Conservation (phyloP, 1,140 invertebrate genomes). For the Pseudomyrmex flavicornis region DNA sequence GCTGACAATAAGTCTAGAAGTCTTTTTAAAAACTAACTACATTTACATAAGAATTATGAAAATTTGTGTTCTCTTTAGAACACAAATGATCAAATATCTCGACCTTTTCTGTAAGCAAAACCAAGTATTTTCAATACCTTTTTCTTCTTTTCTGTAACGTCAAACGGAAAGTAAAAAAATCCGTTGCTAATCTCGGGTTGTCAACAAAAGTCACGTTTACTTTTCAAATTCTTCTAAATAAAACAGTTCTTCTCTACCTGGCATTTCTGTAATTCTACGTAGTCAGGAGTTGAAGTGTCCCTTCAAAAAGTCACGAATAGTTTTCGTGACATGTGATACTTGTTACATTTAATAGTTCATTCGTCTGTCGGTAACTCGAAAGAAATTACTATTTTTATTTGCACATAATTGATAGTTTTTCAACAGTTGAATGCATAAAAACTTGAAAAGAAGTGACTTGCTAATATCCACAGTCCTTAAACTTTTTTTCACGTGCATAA, state of each 20-base stretch:
- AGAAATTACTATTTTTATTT: too few species aligned
- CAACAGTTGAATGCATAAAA: not conserved
- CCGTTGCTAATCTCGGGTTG: conserved; percentile 71
- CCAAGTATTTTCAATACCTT: too few species aligned
- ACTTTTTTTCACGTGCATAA: not conserved
- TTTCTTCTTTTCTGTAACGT: too few species aligned
- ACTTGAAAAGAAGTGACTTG: not conserved
- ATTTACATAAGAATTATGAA: too few species aligned
- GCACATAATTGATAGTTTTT: conserved; percentile 8
- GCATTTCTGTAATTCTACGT: conserved; percentile 66
- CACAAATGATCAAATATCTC: too few species aligned
- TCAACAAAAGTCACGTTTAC: conserved; percentile 75
- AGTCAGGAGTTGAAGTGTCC: not conserved
- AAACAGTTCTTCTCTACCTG: conserved; percentile 16
- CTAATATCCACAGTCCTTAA: not conserved
- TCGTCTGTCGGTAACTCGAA: not conserved
- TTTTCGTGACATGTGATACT: too few species aligned
- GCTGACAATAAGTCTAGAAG: too few species aligned
- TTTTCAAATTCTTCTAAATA: not conserved
- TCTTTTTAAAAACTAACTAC: too few species aligned
- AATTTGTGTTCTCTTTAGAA: too few species aligned
- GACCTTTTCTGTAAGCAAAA: too few species aligned
- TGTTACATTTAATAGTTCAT: not conserved
- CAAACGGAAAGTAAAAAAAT: conserved; percentile 45
- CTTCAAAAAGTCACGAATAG: too few species aligned